phyloP scores from a whole-genome alignment of 2,888 invertebrate genomes.

The Alcis repandata region DNA sequence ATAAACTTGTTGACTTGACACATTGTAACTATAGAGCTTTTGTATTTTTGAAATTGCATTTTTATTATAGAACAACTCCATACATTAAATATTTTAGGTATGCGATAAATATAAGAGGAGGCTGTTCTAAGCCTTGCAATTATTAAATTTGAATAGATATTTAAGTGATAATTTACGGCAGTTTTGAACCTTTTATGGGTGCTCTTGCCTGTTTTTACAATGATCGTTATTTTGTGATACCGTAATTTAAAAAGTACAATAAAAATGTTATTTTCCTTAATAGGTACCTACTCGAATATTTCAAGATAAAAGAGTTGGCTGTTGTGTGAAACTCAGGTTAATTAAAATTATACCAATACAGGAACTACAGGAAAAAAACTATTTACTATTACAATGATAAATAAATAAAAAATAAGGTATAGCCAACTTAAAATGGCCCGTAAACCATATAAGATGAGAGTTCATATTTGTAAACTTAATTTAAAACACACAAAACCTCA shows the following conservation, averaged over 20 bases:
- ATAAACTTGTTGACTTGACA: background rate
- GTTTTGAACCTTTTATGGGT: background rate
- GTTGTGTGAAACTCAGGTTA: too few species aligned
- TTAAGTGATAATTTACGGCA: background rate
- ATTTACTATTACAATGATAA: too few species aligned
- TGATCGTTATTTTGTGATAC: background rate
- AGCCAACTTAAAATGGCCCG: too few species aligned
- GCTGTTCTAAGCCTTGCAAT: background rate
- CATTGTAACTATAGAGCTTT: background rate
- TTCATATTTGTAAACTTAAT: too few species aligned
- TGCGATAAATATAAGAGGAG: background rate
- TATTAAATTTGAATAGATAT: background rate
- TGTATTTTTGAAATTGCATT: background rate
- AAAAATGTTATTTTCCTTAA: background rate
- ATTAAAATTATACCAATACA: too few species aligned
- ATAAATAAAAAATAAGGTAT: too few species aligned
- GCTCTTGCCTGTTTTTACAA: background rate
- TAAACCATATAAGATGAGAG: too few species aligned
- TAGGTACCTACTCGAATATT: background rate
- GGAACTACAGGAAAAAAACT: too few species aligned
- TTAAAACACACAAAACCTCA: too few species aligned
- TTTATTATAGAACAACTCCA: background rate
- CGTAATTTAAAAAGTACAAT: background rate
- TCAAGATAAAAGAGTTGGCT: background rate
- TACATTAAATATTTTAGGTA: background rate